Evolutionary conservation across 2,888 invertebrate genomes (phyloP), one percentile per base, ranked within the genome.

Genomic region (Eulithis prunata): DNA sequence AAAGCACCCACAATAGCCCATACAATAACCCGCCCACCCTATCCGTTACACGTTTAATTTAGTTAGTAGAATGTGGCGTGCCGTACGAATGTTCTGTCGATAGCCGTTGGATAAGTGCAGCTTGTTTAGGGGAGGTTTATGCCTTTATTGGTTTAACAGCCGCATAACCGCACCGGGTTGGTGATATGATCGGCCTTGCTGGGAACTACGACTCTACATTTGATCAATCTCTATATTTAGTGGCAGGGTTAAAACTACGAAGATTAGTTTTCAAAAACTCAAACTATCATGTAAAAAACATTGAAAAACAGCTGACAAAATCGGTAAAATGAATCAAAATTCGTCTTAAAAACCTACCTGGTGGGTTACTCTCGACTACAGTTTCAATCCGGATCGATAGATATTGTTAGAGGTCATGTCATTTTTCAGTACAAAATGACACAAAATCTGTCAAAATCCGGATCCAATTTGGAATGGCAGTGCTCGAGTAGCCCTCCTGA

Each of bases 131-230:
- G 85, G 81, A 77, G 79, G 76, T 82, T 85, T 83, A 87, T 85
- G 82, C 79, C 83, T 87, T 86, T 88, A 88, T 88, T 85, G 83
- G 78, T 75, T 82, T 83, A 85, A 87, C 80, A 82, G 72, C 80
- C 74, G 74, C 79, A 79, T 80, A 81, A 81, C 78, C 78, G 75
- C 79, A 77, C 77, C 13, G 38, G 14, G 68, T 73, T 72, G 75
- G 70, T 74, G 79, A 75, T 82, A 80, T 78, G 79, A 80, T 78
- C 55, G 32, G 41, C 53, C 32, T 43, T 51, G 43, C 60, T 64
- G 60, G 63, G 61, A 68, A 68, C 63, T 6, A 41, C 49, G 28
- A 21, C 47, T 28, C 38, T 21, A 21, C 49, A 21, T 49, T 21
- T 21, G 21, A 49, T 49, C 21, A 11, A 49, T 10, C 4, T 10